Evolutionary conservation across 2,113 vertebrate genomes (phyloP).

Genomic region (Zosterops hypoxanthus): DNA sequence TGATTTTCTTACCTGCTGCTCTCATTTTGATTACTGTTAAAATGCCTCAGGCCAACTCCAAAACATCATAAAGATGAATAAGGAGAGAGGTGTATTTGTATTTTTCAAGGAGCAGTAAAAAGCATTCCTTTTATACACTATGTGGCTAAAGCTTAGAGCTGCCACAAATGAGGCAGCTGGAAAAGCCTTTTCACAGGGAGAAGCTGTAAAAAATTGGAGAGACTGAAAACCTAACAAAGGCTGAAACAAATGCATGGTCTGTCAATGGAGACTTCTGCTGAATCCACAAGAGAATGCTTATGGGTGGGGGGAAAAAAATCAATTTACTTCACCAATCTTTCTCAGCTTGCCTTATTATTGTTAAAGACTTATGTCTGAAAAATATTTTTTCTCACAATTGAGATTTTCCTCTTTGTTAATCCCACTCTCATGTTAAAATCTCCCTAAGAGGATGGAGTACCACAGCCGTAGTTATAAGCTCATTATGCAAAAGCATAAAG

Average conservation of each 20-base stretch:
- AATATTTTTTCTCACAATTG: slow-evolving; percentile 13
- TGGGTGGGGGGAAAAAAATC: not conserved
- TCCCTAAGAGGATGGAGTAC: slow-evolving; percentile 58
- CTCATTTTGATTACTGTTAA: not conserved
- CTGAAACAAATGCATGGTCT: not conserved
- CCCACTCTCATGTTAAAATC: slow-evolving; percentile 43
- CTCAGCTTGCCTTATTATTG: not conserved
- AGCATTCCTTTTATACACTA: not conserved
- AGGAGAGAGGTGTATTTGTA: not conserved
- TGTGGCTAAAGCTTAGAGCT: not conserved
- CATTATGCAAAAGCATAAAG: slow-evolving; percentile 42
- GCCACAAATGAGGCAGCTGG: not conserved
- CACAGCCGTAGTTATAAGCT: slow-evolving; percentile 49
- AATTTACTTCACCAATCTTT: slow-evolving; percentile 10
- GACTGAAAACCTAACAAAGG: not conserved
- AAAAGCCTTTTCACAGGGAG: not conserved
- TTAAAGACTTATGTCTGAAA: slow-evolving; percentile 32
- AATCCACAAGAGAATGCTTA: not conserved
- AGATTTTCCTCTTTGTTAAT: slow-evolving; percentile 34
- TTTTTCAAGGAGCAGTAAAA: slow-evolving; percentile 1
- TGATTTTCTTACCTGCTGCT: slow-evolving; percentile 27
- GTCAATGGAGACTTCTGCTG: not conserved
- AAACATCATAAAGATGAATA: not conserved
- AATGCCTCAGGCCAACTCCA: not conserved
- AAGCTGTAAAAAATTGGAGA: not conserved